Conservation (phyloP, 2,888 invertebrate species). For the Dryococelus australis region DNA sequence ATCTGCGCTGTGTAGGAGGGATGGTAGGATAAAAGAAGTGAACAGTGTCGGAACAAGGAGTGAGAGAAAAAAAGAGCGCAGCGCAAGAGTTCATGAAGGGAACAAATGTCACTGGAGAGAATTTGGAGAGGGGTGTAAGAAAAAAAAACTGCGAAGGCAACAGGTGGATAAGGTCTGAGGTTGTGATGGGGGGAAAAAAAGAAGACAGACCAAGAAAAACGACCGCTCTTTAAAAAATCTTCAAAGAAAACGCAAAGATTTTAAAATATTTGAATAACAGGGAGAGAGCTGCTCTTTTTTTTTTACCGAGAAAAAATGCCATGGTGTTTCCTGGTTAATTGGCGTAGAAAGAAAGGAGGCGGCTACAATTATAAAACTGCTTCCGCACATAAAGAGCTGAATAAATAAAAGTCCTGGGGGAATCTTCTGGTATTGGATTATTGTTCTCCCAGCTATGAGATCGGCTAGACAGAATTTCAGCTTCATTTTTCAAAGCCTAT, state of each 20-base stretch:
- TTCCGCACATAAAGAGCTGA: background rate
- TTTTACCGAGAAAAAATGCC: background rate
- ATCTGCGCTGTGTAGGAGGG: background rate
- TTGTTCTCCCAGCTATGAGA: background rate
- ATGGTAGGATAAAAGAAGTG: background rate
- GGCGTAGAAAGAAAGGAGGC: conserved; percentile 8
- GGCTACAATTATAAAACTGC: conserved; percentile 1
- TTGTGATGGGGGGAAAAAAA: conserved; percentile 19
- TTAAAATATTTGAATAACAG: conserved; percentile 32
- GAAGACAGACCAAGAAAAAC: background rate
- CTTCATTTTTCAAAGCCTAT: conserved; percentile 10
- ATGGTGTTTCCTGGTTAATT: conserved; percentile 13
- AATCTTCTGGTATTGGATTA: conserved; percentile 9
- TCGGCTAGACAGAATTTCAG: background rate
- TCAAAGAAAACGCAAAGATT: conserved; percentile 30
- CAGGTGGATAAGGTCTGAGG: conserved; percentile 25
- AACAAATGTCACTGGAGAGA: conserved; percentile 24
- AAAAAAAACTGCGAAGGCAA: background rate
- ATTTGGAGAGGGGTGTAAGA: conserved; percentile 21
- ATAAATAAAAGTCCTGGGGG: background rate
- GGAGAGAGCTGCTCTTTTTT: background rate
- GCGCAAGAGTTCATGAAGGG: conserved; percentile 28
- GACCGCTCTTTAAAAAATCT: conserved; percentile 25
- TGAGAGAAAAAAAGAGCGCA: background rate
- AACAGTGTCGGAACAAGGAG: conserved; percentile 10